These are phyloP conservation scores for Cheilosia soror DNA, from an alignment of 2,888 invertebrate species.

Conservation along the genomic window DNA sequence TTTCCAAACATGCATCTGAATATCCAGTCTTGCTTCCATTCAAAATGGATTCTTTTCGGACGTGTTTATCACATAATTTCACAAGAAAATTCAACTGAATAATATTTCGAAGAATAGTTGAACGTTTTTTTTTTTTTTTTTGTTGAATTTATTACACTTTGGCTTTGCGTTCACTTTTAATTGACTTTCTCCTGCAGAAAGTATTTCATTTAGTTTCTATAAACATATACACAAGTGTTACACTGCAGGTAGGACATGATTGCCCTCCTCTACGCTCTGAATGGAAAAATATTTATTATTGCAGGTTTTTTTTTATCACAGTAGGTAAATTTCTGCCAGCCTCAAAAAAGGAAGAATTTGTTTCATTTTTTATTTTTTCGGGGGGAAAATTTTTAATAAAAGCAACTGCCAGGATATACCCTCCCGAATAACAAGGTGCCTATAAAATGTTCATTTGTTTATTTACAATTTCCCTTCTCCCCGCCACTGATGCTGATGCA, in stretches of 20 bases:
- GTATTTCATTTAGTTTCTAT: conserved; percentile 56
- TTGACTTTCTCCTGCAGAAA: conserved; percentile 12
- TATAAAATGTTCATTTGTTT: conserved; percentile 42
- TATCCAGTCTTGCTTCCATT: conserved; percentile 77
- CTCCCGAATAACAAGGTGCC: neutral
- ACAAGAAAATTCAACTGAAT: conserved; percentile 30
- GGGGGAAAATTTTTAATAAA: conserved; percentile 28
- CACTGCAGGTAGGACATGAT: conserved; percentile 51
- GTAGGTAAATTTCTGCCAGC: conserved; percentile 4
- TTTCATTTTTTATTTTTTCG: neutral
- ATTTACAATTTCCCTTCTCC: conserved; percentile 2
- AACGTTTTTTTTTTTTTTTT: neutral
- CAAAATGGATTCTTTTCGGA: conserved; percentile 74
- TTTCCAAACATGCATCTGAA: conserved; percentile 79
- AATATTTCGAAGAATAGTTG: conserved; percentile 7
- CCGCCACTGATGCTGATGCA: neutral
- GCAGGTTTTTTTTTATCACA: conserved; percentile 7
- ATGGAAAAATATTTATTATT: conserved; percentile 34
- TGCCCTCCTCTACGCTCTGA: conserved; percentile 37
- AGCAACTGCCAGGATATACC: conserved; percentile 9
- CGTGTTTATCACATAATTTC: conserved; percentile 72
- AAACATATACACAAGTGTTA: conserved; percentile 34
- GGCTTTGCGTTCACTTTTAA: conserved; percentile 39
- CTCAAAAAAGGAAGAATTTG: conserved; percentile 25
- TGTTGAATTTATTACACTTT: conserved; percentile 24